Percentiles rank a stretch among this genome's conserved stretches.
Evolutionary conservation across 1,140 invertebrate species (phyloP).

Genomic region (Tetranychus urticae): DNA sequence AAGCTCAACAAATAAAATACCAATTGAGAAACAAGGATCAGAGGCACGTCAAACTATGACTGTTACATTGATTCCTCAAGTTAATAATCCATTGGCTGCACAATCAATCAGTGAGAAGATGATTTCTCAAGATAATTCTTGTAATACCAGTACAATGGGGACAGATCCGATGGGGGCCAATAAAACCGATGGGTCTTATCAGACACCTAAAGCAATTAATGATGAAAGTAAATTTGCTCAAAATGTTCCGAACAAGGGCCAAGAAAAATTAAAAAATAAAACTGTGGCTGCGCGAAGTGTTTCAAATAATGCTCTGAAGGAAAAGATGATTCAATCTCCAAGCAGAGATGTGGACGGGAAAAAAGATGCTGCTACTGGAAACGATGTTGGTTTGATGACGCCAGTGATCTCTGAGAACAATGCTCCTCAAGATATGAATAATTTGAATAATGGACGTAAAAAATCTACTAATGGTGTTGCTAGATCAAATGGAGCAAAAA

Average conservation of each 20-base stretch:
- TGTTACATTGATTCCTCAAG: not conserved
- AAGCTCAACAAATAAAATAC: not conserved
- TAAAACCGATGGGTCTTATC: too few species aligned
- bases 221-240: too few species aligned
- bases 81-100: not conserved
- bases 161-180: too few species aligned
- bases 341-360: too few species aligned
- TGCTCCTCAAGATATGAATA: not conserved
- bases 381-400: not conserved
- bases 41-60: not conserved
- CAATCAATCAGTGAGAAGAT: not conserved
- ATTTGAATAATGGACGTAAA: not conserved
- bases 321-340: not conserved
- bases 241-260: not conserved
- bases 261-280: not conserved
- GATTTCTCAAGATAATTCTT: not conserved
- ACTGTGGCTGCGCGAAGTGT: not conserved
- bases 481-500: conserved; percentile 14
- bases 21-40: not conserved
- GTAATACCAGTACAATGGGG: not conserved
- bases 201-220: too few species aligned
- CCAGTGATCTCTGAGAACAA: not conserved
- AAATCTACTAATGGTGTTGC: not conserved
- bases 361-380: not conserved
- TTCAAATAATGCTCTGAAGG: too few species aligned